phyloP scores from a whole-genome alignment of 2,888 invertebrate genomes.

The Plagiodera versicolora region DNA sequence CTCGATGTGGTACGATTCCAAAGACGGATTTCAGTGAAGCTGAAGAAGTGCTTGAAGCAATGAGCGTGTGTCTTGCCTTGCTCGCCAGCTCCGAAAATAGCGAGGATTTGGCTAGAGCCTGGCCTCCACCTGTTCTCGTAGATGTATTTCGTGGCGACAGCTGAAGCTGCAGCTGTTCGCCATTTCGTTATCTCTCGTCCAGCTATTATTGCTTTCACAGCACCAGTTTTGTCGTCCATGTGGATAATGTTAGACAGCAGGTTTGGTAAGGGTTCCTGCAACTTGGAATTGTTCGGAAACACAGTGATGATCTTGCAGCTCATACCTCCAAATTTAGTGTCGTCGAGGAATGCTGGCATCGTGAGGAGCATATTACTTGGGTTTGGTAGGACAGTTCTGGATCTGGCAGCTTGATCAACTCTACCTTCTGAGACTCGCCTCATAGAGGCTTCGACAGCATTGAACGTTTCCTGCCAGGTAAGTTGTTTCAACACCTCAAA shows the following conservation, averaged over 20 bases:
- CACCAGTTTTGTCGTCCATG: conserved; percentile 54
- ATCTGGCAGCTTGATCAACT: conserved; percentile 49
- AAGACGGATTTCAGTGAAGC: conserved; percentile 56
- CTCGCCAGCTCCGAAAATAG: conserved; percentile 60
- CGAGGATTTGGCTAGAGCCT: conserved; percentile 42
- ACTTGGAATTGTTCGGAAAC: conserved; percentile 50
- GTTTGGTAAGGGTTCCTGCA: conserved; percentile 49
- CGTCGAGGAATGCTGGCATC: conserved; percentile 57
- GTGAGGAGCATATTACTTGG: conserved; percentile 45
- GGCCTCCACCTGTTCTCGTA: conserved; percentile 32
- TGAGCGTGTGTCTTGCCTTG: conserved; percentile 59
- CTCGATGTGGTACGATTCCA: conserved; percentile 59
- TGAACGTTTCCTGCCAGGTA: conserved; percentile 52
- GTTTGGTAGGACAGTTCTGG: conserved; percentile 40
- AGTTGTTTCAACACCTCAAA: conserved; percentile 41
- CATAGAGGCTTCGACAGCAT: conserved; percentile 54
- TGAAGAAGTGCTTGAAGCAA: conserved; percentile 56
- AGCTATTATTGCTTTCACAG: conserved; percentile 55
- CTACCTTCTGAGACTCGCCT: conserved; percentile 43
- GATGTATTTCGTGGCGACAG: conserved; percentile 60
- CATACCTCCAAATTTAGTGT: conserved; percentile 41
- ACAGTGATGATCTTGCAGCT: conserved; percentile 59
- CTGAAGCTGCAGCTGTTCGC: conserved; percentile 63
- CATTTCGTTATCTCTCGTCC: conserved; percentile 61
- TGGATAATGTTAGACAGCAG: conserved; percentile 56